These are phyloP conservation scores for Lapara coniferarum DNA, from an alignment of 2,888 invertebrate species.

Conservation along the genomic window DNA sequence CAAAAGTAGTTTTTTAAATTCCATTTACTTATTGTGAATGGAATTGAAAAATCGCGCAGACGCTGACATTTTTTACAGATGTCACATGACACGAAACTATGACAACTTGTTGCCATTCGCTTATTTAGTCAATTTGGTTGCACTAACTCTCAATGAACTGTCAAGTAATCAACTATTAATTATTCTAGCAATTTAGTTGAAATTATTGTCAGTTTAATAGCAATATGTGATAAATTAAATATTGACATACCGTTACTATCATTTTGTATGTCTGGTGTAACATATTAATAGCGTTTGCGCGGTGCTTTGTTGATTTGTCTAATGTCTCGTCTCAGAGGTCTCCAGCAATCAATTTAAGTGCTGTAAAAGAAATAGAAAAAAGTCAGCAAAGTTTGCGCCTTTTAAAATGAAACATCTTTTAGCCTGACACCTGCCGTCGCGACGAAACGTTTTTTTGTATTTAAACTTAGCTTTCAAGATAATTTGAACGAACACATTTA, in stretches of 20 bases:
- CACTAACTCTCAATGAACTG: too few species aligned
- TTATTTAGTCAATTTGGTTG: too few species aligned
- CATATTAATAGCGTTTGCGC: too few species aligned
- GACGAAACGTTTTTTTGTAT: background rate
- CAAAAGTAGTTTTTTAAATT: background rate
- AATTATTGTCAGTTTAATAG: too few species aligned
- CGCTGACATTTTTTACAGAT: too few species aligned
- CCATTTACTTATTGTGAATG: background rate
- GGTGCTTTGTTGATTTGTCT: background rate
- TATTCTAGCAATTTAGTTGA: too few species aligned
- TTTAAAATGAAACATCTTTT: background rate
- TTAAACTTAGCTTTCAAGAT: background rate
- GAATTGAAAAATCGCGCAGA: background rate
- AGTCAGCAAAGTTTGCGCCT: background rate
- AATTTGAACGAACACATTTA: background rate
- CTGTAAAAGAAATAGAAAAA: background rate
- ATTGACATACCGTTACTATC: too few species aligned
- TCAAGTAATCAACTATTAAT: too few species aligned
- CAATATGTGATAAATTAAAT: too few species aligned
- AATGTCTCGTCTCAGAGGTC: background rate
- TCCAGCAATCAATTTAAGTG: background rate
- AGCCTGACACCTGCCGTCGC: constrained; percentile 10
- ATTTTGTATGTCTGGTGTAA: too few species aligned
- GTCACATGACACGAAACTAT: too few species aligned
- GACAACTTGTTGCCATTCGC: too few species aligned